Percentiles rank a stretch among this genome's conserved stretches.
Evolutionary conservation across 64 coral and sea anemone species (phyloP).

Genomic region (Montipora foliosa): DNA sequence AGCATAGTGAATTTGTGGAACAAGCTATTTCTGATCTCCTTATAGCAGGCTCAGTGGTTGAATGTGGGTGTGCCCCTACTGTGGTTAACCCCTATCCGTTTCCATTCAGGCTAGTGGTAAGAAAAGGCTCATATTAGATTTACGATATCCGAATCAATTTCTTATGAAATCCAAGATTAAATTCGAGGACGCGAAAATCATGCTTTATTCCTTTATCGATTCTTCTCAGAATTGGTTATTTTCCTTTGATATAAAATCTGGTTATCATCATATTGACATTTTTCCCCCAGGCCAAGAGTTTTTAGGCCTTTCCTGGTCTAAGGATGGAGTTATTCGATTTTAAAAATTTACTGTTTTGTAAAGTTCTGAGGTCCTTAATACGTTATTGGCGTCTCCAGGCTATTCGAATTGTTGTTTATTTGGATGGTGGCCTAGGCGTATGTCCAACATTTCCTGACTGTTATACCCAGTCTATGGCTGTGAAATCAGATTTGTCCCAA

Average conservation of each 20-base stretch:
- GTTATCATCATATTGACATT: background rate
- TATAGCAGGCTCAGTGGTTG: conserved; percentile 31
- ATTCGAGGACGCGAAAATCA: conserved; percentile 65
- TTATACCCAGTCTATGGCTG: conserved; percentile 35
- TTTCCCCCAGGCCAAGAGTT: too few relatives aligned
- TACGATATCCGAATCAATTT: conserved; percentile 52
- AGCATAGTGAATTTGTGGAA: conserved; percentile 40
- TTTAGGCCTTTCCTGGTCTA: too few relatives aligned
- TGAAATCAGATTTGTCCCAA: conserved; percentile 33
- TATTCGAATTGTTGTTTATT: background rate
- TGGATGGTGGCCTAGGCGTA: conserved; percentile 4
- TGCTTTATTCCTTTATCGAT: conserved; percentile 25
- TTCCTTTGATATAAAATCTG: conserved; percentile 71
- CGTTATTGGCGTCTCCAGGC: conserved; percentile 28
- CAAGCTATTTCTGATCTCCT: conserved; percentile 70
- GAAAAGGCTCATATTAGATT: conserved; percentile 78
- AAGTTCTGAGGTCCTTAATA: conserved; percentile 42
- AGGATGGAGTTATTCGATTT: too few relatives aligned
- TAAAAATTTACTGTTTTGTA: background rate
- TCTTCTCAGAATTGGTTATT: conserved; percentile 7
- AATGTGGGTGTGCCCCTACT: conserved; percentile 39
- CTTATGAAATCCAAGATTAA: conserved; percentile 70
- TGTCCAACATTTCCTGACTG: background rate
- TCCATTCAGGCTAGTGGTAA: conserved; percentile 31
- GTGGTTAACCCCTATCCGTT: conserved; percentile 76